Evolutionary conservation across 1,140 invertebrate genomes (phyloP), one percentile per base, ranked within the genome.

Genomic region (Hypothenemus hampei): DNA sequence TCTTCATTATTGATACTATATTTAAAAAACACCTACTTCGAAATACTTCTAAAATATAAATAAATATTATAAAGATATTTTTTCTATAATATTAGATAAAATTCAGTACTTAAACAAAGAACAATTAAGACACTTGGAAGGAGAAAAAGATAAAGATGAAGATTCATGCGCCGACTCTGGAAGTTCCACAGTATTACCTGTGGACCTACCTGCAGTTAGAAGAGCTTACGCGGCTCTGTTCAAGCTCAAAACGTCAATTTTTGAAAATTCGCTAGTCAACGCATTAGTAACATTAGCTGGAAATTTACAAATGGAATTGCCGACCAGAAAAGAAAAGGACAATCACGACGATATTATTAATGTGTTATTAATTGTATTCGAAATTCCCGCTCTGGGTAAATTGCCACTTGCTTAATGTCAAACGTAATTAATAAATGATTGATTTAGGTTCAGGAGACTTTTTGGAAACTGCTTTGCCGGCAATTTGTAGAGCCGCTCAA

Each of bases 351-450:
- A 80, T 55, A 70, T 78, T 2, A 75, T 86, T 3, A 90, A 92
- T 65, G 85, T 89, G 31, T 85, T 94, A 62, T 75, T 93, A 18
- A 91, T 94, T 56, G 83, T 92, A 13, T 88, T 93, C 67, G 91
- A 96, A 74, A 86, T 93, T 58, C 90, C 90, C 5, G 81, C 83
- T 49, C 76, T 93, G 20, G 85, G 88, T 63, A 73, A n/a, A n/a
- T n/a, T n/a, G n/a, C 71, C n/a, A 29, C 26, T 29, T 6, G 26
- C n/a, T 29, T n/a, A n/a, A n/a, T n/a, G n/a, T n/a, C n/a, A n/a
- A n/a, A n/a, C n/a, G n/a, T n/a, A n/a, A n/a, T 21, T 18, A 6
- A 7, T 41, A 10, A 6, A 7, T 20, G 10, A 7, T 16, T 11
- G 26, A 45, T 76, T 69, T 84, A 46, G 82, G 83, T 44, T 81